Evolutionary conservation across 2,888 invertebrate genomes (phyloP), one percentile per base, ranked within the genome.

Genomic region (Anthoptus insignis): DNA sequence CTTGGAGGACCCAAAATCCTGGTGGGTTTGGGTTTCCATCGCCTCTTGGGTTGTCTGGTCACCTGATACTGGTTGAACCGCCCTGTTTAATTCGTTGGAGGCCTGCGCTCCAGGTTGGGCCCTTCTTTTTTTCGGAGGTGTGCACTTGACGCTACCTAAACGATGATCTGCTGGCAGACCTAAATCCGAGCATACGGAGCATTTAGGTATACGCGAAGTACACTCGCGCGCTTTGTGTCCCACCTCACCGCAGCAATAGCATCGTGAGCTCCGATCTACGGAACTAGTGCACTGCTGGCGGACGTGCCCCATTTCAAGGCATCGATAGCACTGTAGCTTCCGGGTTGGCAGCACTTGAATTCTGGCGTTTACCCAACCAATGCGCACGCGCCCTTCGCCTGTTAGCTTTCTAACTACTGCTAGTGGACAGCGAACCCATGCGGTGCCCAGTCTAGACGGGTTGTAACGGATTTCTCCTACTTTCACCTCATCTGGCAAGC

Each of bases 241-340:
- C 2, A 11, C 3, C 6, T 65, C 53, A 0, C 68, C 64, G 49
- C 68, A 73, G 8, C 27, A 22, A 47, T 50, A 73, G 53, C 69
- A 70, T 3, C 53, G 52, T 2, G n/a, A 14, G 39, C 67, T 69
- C 8, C 71, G 42, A 32, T 71, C 64, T 0, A 22, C 14, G 0
- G 16, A 8, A 13, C 42, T 68, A 6, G 56, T 21, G 29, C 71
- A 71, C 14, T 50, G 56, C 0, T 7, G 59, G 4, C 69, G 16
- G 1, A 64, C 66, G n/a, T 71, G 71, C 0, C 73, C 71, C 42
- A 34, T 65, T 58, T 67, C 68, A 1, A 72, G 47, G 64, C 67
- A 71, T 9, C 67, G 52, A 32, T 47, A 73, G 37, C 71, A 71
- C 9, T 67, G 58, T 42, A 69, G 9, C 24, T 3, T 13, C 47